Conservation (phyloP, 2,888 invertebrate genomes). For the Biston betularia region DNA sequence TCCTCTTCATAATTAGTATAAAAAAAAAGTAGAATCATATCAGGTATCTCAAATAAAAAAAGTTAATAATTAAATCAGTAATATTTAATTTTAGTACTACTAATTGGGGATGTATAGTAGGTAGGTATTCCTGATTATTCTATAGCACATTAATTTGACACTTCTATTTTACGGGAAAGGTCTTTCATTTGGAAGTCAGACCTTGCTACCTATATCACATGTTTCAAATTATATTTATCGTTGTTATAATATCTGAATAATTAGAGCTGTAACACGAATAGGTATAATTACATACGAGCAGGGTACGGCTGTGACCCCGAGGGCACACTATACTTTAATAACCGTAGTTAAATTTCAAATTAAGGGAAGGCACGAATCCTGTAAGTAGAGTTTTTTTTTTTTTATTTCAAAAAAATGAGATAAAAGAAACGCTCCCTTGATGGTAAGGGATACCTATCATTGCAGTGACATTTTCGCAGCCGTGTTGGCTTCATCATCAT, state of each 20-base stretch:
- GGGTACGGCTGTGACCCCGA: slow-evolving; percentile 26
- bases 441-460: no score
- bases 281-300: slow-evolving; percentile 27
- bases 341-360: slow-evolving; percentile 6
- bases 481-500: no score
- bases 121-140: not conserved
- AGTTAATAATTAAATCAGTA: no score
- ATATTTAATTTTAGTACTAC: no score
- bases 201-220: slow-evolving; percentile 17
- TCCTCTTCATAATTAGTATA: no score
- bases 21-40: no score
- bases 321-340: slow-evolving; percentile 4
- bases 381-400: not conserved
- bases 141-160: not conserved
- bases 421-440: no score
- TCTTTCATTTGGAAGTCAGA: slow-evolving; percentile 5
- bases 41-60: no score
- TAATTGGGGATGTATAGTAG: no score
- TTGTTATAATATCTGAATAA: slow-evolving; percentile 27
- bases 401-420: no score
- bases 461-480: no score
- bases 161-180: not conserved
- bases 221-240: slow-evolving; percentile 22
- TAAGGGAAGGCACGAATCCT: not conserved
- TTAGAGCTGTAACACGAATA: slow-evolving; percentile 27